Percentiles rank a stretch among this genome's conserved stretches.
Conservation (phyloP, 2,113 vertebrate species). For the Crypturellus undulatus region DNA sequence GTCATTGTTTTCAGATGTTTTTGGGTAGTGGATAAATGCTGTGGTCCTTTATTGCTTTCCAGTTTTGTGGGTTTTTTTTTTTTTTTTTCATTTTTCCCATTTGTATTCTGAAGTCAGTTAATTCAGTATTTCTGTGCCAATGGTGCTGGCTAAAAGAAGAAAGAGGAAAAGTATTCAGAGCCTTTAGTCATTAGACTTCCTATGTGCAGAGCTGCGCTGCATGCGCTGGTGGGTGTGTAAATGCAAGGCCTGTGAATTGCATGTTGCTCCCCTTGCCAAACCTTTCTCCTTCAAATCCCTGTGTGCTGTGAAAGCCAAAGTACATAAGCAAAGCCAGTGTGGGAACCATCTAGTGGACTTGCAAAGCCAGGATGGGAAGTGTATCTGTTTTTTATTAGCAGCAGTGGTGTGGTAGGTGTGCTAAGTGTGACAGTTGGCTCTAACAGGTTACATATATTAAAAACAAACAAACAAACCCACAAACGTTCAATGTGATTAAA, state of each 20-base stretch:
- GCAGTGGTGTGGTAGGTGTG: neutral
- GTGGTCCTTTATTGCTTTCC: neutral
- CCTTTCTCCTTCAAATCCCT: neutral
- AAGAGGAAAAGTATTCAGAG: neutral
- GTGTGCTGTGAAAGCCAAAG: neutral
- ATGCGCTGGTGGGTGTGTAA: neutral
- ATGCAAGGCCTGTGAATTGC: neutral
- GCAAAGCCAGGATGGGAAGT: neutral
- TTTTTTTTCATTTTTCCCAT: neutral
- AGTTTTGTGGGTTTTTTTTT: neutral
- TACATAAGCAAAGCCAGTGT: neutral
- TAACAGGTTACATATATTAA: neutral
- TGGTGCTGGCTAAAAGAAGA: neutral
- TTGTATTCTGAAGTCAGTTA: neutral
- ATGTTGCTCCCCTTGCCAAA: neutral
- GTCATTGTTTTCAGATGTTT: neutral
- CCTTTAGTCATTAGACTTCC: neutral
- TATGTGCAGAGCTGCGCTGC: neutral
- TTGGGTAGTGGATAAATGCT: neutral
- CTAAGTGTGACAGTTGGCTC: neutral
- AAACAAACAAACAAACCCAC: neutral
- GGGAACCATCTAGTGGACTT: neutral
- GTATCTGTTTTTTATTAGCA: neutral
- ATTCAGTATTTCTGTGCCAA: neutral
- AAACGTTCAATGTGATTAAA: neutral